phyloP scores from a whole-genome alignment of 2,113 vertebrate species.

The Dicrurus megarhynchus region DNA sequence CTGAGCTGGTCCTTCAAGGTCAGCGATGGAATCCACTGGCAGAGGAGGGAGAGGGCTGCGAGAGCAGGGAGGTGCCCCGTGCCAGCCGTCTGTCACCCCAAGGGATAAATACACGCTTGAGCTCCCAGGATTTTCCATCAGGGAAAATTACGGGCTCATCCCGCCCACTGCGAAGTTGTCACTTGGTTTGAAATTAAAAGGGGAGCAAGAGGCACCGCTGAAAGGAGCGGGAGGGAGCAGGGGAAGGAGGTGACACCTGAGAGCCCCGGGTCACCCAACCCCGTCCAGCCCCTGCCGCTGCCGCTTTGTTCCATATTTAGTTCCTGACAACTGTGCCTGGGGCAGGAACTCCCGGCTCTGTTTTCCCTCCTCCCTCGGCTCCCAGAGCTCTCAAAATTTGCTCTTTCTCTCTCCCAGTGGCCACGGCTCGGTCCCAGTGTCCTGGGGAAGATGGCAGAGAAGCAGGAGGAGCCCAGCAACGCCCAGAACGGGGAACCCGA shows the following conservation, averaged over 20 bases:
- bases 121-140: conserved; percentile 68
- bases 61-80: neutral
- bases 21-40: neutral
- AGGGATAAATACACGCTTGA: conserved; percentile 53
- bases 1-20: conserved; percentile 40
- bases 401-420: conserved; percentile 1
- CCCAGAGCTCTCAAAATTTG: neutral
- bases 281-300: neutral
- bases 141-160: neutral
- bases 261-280: conserved; percentile 7
- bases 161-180: conserved; percentile 40
- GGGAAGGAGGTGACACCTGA: conserved; percentile 45
- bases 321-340: conserved; percentile 70
- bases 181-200: conserved; percentile 68
- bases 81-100: conserved; percentile 66
- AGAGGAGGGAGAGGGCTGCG: neutral
- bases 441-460: conserved; percentile 71
- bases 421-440: neutral
- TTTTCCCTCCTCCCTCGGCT: neutral
- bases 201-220: neutral
- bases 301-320: conserved; percentile 69
- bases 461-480: conserved; percentile 64
- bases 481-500: conserved; percentile 70
- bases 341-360: conserved; percentile 42
- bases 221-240: neutral